Base-by-base conservation (phyloP, 2,113 vertebrate species). In the Pandion haliaetus region DNA sequence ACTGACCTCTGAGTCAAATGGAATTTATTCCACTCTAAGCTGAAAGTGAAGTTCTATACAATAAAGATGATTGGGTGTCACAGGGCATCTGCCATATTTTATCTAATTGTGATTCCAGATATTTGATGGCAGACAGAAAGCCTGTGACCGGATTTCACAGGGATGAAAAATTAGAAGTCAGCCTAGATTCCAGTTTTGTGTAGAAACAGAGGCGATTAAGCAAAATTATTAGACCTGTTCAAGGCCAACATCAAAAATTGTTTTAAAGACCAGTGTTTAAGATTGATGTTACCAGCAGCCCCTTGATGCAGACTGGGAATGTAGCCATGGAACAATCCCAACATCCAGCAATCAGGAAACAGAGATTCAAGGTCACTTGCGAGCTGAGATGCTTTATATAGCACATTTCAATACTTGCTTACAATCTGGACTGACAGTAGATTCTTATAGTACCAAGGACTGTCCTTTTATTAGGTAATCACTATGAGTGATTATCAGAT, bases 311-410 rank as follows among this genome's bases (percentile, higher is more conserved):
- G 74, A 81, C 93, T 97, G 97, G 97, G 97, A 97, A 93, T 52
- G 50, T 6, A 96, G 97, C 97, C 97, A 96, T 96, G 94, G 96
- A 97, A 97, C 84, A 90, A 71, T 93, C 94, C 94, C 93, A 97
- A 31, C 45, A 70, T 90, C 66, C 85, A 95, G 93, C 76, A 94
- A 81, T 91, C 89, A 92, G 55, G 89, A 93, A 95, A 86, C 74
- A 94, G 74, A 82, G 52, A 97, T 77, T 97, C 97, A 97, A 97
- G 97, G 97, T 97, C 94, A 95, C 82, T 94, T 88, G 82, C 72
- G 93, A 86, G 52, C 71, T 79, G 82, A 86, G 78, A 77, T 73
- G 82, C 84, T 95, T 97, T 92, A 70, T 45, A 78, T 95, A 95
- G 89, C 82, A 94, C 81, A 95, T 95, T 79, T 95, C 80, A 76